Evolutionary conservation across 2,888 invertebrate species (phyloP), one percentile per base, ranked within the genome.

Genomic region (Chorisops tibialis): DNA sequence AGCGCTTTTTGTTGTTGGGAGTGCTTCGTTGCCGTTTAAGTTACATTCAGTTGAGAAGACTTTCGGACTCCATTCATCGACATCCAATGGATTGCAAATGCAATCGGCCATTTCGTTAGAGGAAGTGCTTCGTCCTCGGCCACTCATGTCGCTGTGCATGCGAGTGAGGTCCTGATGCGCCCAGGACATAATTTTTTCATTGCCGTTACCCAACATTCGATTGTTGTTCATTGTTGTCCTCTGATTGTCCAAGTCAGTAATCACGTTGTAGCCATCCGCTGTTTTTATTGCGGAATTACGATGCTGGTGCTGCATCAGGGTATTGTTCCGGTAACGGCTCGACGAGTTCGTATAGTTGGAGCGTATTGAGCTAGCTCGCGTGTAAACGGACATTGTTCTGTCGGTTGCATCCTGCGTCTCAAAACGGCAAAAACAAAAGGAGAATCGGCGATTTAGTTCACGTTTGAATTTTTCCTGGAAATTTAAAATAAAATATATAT

Each of bases 391-490:
- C 4, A 75, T 67, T 2, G 75, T 77, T 4, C 76, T 72, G 2
- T 78, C 79, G n/a, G 73, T 72, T 5, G 66, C 65, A 2, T 75
- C 75, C 12, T 69, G 73, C 1, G 73, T 73, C 41, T 73, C 70
- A 61, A 75, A 74, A 62, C 74, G 74, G 50, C 75, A 76, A 59
- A 75, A 79, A 48, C 83, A 81, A 63, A 83, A 83, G 2, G 85
- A 82, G 68, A 88, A 87, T 4, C 88, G 82, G 70, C 87, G 85
- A 69, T 85, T 85, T 70, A 89, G 89, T 76, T 89, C 89, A 52
- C 88, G 82, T 74, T 88, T 88, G 76, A 89, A 89, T 74, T 89
- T 89, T 74, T 89, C 89, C 89, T 89, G 78, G 0, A 80, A 78
- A 67, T 14, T n/a, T 60, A 59, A 41, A 59, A 52, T 43, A 60